A percentile compares a stretch with the other conserved stretches of the same genome.
These are phyloP conservation scores for Caenorhabditis zanzibari DNA, from an alignment of 2,888 invertebrate species.

Conservation along the genomic window DNA sequence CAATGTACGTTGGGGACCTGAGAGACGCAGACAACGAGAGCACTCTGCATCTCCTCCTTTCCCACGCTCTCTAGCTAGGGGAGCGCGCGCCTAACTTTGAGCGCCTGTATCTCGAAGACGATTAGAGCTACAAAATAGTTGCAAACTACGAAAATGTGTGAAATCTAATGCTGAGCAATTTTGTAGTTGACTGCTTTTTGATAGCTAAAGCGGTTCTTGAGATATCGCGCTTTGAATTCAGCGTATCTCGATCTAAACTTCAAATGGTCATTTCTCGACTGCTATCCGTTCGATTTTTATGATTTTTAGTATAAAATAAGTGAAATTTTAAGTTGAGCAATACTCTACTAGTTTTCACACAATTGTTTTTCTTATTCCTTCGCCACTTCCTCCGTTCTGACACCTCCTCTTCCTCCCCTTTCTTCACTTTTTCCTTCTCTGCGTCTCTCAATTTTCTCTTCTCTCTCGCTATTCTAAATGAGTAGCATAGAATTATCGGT, in stretches of 20 bases:
- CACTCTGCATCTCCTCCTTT: not conserved
- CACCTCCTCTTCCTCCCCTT: not conserved
- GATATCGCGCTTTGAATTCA: too few species aligned
- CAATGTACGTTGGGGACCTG: not conserved
- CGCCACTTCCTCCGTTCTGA: conserved; percentile 7
- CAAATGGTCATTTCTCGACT: too few species aligned
- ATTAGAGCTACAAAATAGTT: too few species aligned
- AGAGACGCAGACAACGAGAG: conserved; percentile 2
- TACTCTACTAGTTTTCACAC: not conserved
- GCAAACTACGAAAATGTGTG: too few species aligned
- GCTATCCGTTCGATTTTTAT: too few species aligned
- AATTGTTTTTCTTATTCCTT: conserved; percentile 1
- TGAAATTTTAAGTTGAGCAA: not conserved
- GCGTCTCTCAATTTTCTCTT: conserved; percentile 42
- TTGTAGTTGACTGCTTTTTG: too few species aligned
- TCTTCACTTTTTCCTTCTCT: conserved; percentile 3
- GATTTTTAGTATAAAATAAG: too few species aligned
- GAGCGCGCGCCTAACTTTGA: too few species aligned
- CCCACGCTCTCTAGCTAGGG: not conserved
- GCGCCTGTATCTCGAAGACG: too few species aligned
- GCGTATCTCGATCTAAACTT: too few species aligned
- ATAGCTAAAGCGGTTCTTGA: too few species aligned
- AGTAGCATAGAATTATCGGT: conserved; percentile 54
- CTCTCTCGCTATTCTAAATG: conserved; percentile 25
- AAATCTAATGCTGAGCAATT: too few species aligned